Conservation (phyloP, 2,888 invertebrate species). For the Papilio elwesi region DNA sequence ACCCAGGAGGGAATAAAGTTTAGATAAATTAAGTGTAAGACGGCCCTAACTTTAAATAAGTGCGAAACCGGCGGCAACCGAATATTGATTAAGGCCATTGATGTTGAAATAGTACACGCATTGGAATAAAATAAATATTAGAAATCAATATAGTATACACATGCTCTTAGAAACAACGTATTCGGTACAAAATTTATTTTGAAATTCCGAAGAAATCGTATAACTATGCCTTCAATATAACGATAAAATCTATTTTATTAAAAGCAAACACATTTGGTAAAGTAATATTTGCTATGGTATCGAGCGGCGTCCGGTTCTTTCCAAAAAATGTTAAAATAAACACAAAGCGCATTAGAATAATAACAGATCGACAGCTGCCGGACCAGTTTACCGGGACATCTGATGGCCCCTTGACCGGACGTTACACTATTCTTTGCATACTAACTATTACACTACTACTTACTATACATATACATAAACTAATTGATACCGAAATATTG, state of each 20-base stretch:
- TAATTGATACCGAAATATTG: no score
- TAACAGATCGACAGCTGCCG: constrained; percentile 67
- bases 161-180: no score
- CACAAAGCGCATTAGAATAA: constrained; percentile 58
- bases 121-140: no score
- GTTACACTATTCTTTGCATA: constrained; percentile 19
- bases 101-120: no score
- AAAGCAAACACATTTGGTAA: constrained; percentile 40
- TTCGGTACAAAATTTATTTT: constrained; percentile 6
- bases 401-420: constrained; percentile 26
- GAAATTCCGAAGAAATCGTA: background rate
- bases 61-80: no score
- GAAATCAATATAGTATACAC: no score
- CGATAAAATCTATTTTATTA: constrained; percentile 39
- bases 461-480: background rate
- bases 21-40: no score
- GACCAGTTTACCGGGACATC: constrained; percentile 59
- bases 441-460: constrained; percentile 23
- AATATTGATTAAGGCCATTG: no score
- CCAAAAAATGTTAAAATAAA: constrained; percentile 48
- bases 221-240: constrained; percentile 11
- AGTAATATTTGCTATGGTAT: constrained; percentile 38
- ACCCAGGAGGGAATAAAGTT: no score
- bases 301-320: constrained; percentile 44
- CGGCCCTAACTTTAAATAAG: no score